Evolutionary conservation across 2,888 invertebrate genomes (phyloP).

Genomic region (Imbricaverruca yamaguchii): DNA sequence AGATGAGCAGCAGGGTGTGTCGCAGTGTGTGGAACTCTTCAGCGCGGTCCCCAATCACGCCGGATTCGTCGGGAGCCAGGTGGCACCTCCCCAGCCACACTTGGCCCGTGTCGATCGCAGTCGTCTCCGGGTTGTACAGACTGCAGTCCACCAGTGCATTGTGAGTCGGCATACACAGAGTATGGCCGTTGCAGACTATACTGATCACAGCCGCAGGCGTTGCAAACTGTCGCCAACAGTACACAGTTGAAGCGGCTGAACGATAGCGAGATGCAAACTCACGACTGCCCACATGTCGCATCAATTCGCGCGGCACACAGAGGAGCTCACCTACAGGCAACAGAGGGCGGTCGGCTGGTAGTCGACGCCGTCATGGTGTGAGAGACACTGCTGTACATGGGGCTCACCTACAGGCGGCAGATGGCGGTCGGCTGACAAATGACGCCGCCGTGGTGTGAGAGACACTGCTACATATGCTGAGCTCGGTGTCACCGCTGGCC

Average conservation of each 20-base stretch:
- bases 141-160: background rate
- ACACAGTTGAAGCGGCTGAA: no score
- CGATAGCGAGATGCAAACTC: no score
- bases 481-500: background rate
- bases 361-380: background rate
- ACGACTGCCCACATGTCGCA: no score
- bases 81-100: background rate
- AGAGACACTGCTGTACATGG: background rate
- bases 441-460: background rate
- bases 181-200: no score
- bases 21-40: constrained; percentile 57
- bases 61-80: constrained; percentile 35
- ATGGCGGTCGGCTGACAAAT: background rate
- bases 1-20: constrained; percentile 72
- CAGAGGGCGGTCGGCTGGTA: background rate
- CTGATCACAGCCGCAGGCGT: no score
- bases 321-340: background rate
- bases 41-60: constrained; percentile 38
- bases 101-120: background rate
- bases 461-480: background rate
- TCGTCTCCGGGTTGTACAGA: background rate
- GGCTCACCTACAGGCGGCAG: background rate
- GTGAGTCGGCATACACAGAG: no score
- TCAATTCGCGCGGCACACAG: no score
- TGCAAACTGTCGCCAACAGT: no score